A percentile compares a stretch with the other conserved stretches of the same genome.
Evolutionary conservation across 2,888 invertebrate species (phyloP).

Genomic region (Sarcophaga caerulescens): DNA sequence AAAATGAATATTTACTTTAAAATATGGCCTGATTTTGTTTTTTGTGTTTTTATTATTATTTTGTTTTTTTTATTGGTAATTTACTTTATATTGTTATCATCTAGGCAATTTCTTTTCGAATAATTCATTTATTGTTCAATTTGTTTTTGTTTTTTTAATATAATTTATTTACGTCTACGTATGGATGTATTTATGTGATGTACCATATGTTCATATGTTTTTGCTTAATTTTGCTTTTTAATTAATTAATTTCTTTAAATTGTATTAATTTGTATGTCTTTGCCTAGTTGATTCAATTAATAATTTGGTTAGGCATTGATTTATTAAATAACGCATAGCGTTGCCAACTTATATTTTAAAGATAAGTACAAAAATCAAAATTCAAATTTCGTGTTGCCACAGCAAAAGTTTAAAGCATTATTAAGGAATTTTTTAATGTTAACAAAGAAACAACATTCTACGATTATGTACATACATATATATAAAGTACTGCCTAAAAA

Average conservation of each 20-base stretch:
- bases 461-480: too few relatives aligned
- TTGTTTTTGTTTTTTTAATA: conserved; percentile 9
- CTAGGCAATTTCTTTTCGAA: conserved; percentile 35
- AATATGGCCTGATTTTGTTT: conserved; percentile 53
- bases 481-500: too few relatives aligned
- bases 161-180: conserved; percentile 5
- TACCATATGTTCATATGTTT: background rate
- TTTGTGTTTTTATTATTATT: background rate
- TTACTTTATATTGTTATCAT: conserved; percentile 26
- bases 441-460: too few relatives aligned
- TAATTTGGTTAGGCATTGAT: conserved; percentile 13
- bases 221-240: conserved; percentile 18
- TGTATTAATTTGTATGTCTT: conserved; percentile 7
- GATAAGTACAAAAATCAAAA: too few relatives aligned
- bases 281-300: background rate
- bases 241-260: conserved; percentile 10
- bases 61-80: background rate
- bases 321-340: background rate
- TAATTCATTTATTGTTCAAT: conserved; percentile 22
- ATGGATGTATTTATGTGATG: background rate
- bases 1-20: conserved; percentile 32
- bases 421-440: too few relatives aligned
- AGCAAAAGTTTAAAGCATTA: too few relatives aligned
- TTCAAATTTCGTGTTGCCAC: too few relatives aligned
- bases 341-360: background rate